Percentiles rank a stretch among this genome's conserved stretches.
phyloP scores from a whole-genome alignment of 2,797 vertebrate species.

The Buphagus erythrorhynchus region DNA sequence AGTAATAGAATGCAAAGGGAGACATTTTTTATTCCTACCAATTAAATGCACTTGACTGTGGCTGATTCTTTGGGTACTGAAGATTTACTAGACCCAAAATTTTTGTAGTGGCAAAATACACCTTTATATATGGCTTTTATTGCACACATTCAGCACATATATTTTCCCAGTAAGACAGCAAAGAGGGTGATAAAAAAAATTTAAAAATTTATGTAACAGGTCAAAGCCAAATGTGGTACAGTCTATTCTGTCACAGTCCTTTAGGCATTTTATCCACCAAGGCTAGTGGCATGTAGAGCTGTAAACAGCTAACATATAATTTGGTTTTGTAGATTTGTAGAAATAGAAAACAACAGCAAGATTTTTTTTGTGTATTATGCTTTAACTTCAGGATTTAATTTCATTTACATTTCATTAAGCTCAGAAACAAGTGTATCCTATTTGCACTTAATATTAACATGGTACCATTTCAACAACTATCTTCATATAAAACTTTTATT shows the following conservation, averaged over 20 bases:
- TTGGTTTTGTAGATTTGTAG: neutral
- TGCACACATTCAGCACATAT: neutral
- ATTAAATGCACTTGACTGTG: neutral
- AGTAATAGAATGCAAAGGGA: neutral
- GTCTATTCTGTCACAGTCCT: neutral
- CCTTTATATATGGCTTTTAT: neutral
- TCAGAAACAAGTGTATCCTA: neutral
- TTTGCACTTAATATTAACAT: neutral
- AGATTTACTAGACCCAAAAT: neutral
- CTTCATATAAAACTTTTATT: neutral
- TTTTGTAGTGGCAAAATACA: neutral
- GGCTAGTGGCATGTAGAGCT: neutral
- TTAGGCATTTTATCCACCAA: neutral
- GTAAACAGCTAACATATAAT: neutral
- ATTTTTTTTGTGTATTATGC: neutral
- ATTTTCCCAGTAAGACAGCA: neutral
- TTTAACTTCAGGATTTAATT: neutral
- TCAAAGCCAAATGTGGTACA: neutral
- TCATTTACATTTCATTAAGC: neutral
- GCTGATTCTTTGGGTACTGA: neutral
- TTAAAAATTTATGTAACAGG: fast-evolving
- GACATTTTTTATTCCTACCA: neutral
- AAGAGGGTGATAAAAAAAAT: neutral
- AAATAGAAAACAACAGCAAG: neutral
- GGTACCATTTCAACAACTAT: neutral